These are phyloP conservation scores for Bufo bufo DNA, from an alignment of 2,113 vertebrate species.

Conservation along the genomic window DNA sequence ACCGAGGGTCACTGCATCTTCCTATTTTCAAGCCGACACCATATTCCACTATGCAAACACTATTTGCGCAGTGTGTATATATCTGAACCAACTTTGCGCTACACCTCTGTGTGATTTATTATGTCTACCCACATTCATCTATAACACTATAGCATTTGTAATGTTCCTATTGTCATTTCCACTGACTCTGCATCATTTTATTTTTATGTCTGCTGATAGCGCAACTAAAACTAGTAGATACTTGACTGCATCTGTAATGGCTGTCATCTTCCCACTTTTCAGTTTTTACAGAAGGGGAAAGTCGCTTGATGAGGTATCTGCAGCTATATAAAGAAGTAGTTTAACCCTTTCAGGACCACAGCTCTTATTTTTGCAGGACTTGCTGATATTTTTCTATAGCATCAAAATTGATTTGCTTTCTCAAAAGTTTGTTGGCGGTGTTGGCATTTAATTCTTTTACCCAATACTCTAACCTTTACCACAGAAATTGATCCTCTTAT, in stretches of 20 bases:
- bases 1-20: not conserved
- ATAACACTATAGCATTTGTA: slow-evolving; percentile 24
- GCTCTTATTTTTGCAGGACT: no score
- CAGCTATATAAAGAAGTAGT: not conserved
- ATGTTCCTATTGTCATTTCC: slow-evolving; percentile 45
- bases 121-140: not conserved
- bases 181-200: slow-evolving; percentile 20
- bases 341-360: not conserved
- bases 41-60: not conserved
- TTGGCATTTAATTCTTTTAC: no score
- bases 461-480: no score
- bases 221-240: slow-evolving; percentile 2
- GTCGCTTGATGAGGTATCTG: not conserved
- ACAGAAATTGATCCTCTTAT: no score
- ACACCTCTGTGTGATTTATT: slow-evolving; percentile 30
- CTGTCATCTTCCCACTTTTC: not conserved
- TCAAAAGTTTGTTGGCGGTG: no score
- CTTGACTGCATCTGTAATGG: not conserved
- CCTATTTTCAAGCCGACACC: not conserved
- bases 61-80: not conserved
- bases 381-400: no score
- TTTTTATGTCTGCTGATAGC: slow-evolving; percentile 13
- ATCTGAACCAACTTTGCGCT: not conserved
- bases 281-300: not conserved
- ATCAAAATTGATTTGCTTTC: no score